Evolutionary conservation across 35 echinoderm and acorn worm species (phyloP).

Genomic region (Heliocidaris erythrogramma): DNA sequence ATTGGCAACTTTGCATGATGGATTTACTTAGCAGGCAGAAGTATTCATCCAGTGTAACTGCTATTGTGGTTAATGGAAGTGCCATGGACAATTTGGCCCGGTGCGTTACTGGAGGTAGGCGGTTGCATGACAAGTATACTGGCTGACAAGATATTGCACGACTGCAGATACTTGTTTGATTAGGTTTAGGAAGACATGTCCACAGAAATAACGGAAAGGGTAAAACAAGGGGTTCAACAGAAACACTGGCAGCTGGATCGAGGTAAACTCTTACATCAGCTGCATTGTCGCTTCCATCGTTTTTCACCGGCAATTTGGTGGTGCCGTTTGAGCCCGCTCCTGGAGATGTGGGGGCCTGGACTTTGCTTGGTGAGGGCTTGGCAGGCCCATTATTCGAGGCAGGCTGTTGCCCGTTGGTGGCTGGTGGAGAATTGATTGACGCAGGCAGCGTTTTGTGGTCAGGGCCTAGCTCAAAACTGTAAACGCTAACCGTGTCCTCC

Average conservation of each 20-base stretch:
- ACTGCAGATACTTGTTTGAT: not conserved
- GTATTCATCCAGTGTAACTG: not conserved
- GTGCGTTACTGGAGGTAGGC: not conserved
- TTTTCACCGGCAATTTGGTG: not conserved
- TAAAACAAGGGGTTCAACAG: not conserved
- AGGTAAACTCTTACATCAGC: slow-evolving; percentile 51
- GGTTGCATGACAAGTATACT: not conserved
- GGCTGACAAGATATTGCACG: not conserved
- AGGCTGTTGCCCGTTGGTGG: slow-evolving; percentile 19
- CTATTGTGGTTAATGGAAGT: not conserved
- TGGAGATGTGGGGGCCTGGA: not conserved
- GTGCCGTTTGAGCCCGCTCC: not conserved
- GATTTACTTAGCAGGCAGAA: not conserved
- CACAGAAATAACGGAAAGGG: not conserved
- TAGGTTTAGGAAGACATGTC: not conserved
- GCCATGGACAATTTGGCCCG: not conserved
- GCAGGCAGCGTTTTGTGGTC: slow-evolving; percentile 36
- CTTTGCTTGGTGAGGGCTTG: not conserved
- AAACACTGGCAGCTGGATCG: slow-evolving; percentile 30
- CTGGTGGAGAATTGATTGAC: not conserved
- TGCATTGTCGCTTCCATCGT: slow-evolving; percentile 39
- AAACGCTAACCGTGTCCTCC: slow-evolving; percentile 86
- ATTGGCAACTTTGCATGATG: not conserved
- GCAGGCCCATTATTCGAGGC: not conserved
- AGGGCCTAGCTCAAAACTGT: slow-evolving; percentile 87